A percentile compares a stretch with the other conserved stretches of the same genome.
Conservation (phyloP, 1,140 invertebrate genomes). For the Apis laboriosa region DNA sequence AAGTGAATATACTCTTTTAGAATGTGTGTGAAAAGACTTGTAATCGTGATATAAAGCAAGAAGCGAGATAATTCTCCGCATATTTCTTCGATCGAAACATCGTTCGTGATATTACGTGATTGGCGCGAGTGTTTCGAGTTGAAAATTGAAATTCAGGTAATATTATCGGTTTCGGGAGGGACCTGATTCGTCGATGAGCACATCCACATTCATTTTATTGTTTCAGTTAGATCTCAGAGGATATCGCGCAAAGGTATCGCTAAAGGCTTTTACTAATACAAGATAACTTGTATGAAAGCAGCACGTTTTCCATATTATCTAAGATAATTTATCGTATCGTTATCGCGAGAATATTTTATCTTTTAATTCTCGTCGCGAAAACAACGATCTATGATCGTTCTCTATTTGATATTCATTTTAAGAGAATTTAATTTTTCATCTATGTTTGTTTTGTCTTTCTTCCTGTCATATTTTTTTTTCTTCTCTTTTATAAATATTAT, state of each 20-base stretch:
- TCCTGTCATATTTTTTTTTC: background rate
- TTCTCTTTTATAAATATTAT: background rate
- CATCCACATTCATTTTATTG: constrained; percentile 24
- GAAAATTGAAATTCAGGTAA: background rate
- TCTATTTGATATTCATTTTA: background rate
- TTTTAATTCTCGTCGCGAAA: background rate
- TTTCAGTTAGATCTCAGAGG: constrained; percentile 43
- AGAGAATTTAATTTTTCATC: constrained; percentile 11
- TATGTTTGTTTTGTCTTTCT: background rate
- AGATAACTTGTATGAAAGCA: constrained; percentile 31
- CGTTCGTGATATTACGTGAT: background rate
- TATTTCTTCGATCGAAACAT: background rate
- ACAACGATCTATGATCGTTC: background rate
- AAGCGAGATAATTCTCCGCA: background rate
- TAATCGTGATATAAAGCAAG: too few species aligned
- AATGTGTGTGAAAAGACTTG: background rate
- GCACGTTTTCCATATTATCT: constrained; percentile 43
- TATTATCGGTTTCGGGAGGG: background rate
- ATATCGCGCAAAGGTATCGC: constrained; percentile 41
- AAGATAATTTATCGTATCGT: constrained; percentile 42
- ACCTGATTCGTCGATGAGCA: constrained; percentile 21
- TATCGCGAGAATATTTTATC: background rate
- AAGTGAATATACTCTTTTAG: too few species aligned
- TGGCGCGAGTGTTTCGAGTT: background rate
- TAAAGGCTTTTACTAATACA: constrained; percentile 32